A percentile compares a stretch with the other conserved stretches of the same genome.
Conservation (phyloP, 2,113 vertebrate genomes). For the Notarius lentiginosus region DNA sequence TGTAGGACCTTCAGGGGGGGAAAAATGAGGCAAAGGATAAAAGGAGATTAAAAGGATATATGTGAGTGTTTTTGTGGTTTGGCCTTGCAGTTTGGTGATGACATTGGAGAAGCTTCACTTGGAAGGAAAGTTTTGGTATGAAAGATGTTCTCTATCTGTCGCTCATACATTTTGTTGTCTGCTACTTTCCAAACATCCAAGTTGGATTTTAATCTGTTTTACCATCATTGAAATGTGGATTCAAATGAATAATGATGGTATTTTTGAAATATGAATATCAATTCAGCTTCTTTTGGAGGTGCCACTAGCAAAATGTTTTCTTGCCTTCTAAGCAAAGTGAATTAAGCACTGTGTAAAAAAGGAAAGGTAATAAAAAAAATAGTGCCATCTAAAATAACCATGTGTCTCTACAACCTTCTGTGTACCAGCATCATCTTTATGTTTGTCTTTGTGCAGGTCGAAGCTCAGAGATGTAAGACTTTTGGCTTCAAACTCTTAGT, state of each 20-base stretch:
- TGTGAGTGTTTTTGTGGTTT: neutral
- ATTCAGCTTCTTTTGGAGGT: neutral
- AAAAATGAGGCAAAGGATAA: conserved; percentile 3
- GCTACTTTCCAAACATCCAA: neutral
- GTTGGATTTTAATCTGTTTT: conserved; percentile 1
- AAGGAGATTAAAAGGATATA: neutral
- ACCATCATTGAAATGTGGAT: neutral
- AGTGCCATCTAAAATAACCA: neutral
- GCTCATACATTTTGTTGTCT: neutral
- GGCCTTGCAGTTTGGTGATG: conserved; percentile 3
- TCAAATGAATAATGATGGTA: neutral
- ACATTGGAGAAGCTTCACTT: neutral
- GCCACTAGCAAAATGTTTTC: neutral
- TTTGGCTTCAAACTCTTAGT: neutral
- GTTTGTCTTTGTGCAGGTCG: neutral
- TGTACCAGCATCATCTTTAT: neutral
- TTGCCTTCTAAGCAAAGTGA: neutral
- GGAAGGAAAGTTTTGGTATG: neutral
- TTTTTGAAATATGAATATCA: neutral
- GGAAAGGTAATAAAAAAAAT: too few relatives aligned
- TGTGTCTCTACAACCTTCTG: neutral
- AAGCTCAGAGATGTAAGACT: neutral
- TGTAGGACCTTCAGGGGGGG: too few relatives aligned
- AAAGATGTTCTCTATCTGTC: neutral
- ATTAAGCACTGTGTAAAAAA: too few relatives aligned